Evolutionary conservation across 2,113 vertebrate genomes (phyloP), one percentile per base, ranked within the genome.

Genomic region (Salvelinus sp.): DNA sequence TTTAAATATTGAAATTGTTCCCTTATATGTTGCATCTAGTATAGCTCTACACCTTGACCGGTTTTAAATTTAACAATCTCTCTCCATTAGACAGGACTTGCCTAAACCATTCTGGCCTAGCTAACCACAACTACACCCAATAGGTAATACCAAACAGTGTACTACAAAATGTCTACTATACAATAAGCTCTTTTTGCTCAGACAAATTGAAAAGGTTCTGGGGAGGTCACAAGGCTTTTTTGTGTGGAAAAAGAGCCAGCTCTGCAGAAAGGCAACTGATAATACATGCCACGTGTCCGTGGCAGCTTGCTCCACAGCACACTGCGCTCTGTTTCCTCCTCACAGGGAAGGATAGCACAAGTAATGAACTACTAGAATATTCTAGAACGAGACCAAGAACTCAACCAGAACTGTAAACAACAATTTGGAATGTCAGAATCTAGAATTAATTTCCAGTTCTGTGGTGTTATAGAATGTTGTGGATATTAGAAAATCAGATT

Each of bases 211-310:
- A 5, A 54, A 54, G 28, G 54, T 65, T 81, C 66, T 28, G 60
- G 73, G 22, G 80, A 75, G 20, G 20, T 79, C 82, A 81, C 85
- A 82, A 79, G 77, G 70, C 20, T 44, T 12, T 44, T 12, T 44
- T 85, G 74, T 80, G 64, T 27, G 6, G 20, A 63, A 69, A 82
- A 73, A 66, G 3, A 81, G 74, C 20, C 50, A 9, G 70, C 69
- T 73, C 33, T 23, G 69, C 73, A 77, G 50, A 78, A 80, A 79
- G 13, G 27, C 23, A 81, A 76, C 64, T 79, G 76, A 88, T 79
- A 77, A 89, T 79, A 57, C 16, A 14, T 66, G 74, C 62, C 85
- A 84, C 54, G 54, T 85, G 80, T 77, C 71, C 69, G 66, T 76
- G 70, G 71, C 66, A 74, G 63, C 47, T 38, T 28, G 47, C 10